phyloP scores from a whole-genome alignment of 2,797 vertebrate species.

The Halcyon chelicuti region DNA sequence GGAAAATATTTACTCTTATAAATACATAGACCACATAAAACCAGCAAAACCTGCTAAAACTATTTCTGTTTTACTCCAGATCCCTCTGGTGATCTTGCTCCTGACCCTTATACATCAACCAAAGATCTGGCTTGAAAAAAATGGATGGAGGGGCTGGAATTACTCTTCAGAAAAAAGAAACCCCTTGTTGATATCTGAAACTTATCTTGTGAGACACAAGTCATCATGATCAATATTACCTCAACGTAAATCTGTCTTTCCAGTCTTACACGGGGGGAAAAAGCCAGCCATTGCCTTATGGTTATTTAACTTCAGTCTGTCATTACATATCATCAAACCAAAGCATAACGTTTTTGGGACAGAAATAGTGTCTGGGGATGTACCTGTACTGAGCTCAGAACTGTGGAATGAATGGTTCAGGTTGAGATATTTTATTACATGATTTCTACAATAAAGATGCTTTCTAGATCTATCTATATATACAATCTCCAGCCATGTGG shows the following conservation, averaged over 20 bases:
- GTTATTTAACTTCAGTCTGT: not conserved
- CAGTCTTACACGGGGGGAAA: not conserved
- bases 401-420: not conserved
- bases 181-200: slow-evolving; percentile 1
- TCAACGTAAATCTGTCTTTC: not conserved
- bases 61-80: slow-evolving; percentile 34
- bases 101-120: slow-evolving; percentile 15
- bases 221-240: not conserved
- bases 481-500: not conserved
- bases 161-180: slow-evolving; percentile 23
- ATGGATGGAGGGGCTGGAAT: not conserved
- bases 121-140: slow-evolving; percentile 8
- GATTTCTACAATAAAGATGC: not conserved
- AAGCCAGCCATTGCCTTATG: not conserved
- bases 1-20: slow-evolving; percentile 40
- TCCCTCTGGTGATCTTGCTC: not conserved
- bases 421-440: not conserved
- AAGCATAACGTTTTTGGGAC: not conserved
- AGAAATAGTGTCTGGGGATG: not conserved
- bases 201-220: slow-evolving; percentile 16
- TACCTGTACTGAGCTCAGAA: not conserved
- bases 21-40: slow-evolving; percentile 20
- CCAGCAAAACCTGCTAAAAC: slow-evolving; percentile 18
- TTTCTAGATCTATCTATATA: not conserved
- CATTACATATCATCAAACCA: not conserved